Evolutionary conservation across 2,797 vertebrate species (phyloP).

Genomic region (Xerus rutilus): DNA sequence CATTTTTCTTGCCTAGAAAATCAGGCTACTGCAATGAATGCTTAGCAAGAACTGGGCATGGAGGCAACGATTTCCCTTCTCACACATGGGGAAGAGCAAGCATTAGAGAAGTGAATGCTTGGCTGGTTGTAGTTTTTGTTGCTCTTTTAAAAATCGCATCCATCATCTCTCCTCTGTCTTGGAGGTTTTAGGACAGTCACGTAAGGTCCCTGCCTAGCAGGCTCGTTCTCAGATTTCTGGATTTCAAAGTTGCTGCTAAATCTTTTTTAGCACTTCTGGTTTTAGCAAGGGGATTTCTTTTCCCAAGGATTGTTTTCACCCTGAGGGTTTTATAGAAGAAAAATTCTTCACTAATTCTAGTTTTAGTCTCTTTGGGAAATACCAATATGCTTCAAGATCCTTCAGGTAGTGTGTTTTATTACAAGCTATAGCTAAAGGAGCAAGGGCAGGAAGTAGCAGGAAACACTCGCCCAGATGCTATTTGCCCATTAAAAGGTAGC

Average conservation of each 20-base stretch:
- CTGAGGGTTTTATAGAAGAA: background rate
- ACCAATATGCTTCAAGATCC: background rate
- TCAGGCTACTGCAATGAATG: background rate
- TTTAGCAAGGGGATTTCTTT: constrained; percentile 18
- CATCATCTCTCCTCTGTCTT: background rate
- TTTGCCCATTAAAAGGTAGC: background rate
- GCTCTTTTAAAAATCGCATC: background rate
- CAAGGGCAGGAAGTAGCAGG: background rate
- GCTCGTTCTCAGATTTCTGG: background rate
- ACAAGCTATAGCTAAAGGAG: background rate
- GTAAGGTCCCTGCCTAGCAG: background rate
- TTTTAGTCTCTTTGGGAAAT: constrained; percentile 22
- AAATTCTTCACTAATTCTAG: background rate
- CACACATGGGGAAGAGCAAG: background rate
- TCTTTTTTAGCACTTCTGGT: background rate
- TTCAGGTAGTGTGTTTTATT: background rate
- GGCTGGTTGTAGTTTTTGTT: background rate
- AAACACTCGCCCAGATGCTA: background rate
- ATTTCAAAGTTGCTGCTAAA: background rate
- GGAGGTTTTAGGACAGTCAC: background rate
- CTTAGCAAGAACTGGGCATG: background rate
- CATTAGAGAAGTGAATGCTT: background rate
- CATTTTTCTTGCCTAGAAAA: background rate
- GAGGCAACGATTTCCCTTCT: background rate
- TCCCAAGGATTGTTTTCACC: background rate